A percentile compares a stretch with the other conserved stretches of the same genome.
Conservation (phyloP, 1,140 invertebrate genomes). For the Heterodera carotae region DNA sequence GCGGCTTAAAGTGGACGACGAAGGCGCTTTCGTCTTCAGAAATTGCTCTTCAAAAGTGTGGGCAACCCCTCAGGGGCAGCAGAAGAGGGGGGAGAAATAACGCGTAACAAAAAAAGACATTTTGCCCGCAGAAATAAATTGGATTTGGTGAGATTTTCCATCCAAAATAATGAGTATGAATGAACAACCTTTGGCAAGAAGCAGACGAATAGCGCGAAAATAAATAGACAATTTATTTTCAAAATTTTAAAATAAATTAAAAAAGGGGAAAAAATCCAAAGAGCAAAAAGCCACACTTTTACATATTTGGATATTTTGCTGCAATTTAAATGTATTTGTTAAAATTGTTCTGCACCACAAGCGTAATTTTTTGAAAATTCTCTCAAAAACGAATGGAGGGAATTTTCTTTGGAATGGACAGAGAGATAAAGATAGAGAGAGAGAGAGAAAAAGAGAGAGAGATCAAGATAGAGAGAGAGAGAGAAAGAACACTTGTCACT, state of each 20-base stretch:
- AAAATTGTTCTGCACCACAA: background rate
- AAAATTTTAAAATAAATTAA: too few species aligned
- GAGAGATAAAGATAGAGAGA: too few species aligned
- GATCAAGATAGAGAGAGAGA: too few species aligned
- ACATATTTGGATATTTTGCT: background rate
- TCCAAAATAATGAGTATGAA: background rate
- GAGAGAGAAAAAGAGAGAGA: too few species aligned
- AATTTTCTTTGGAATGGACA: background rate
- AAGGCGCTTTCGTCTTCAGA: background rate
- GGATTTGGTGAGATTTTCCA: background rate
- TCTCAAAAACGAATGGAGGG: background rate
- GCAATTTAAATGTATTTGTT: too few species aligned
- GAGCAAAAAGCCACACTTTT: background rate
- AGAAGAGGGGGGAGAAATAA: background rate
- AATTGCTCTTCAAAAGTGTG: background rate
- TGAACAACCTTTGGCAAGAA: background rate
- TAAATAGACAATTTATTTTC: background rate
- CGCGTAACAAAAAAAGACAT: background rate
- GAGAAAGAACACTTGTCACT: background rate
- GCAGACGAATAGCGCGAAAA: background rate
- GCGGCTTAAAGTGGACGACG: background rate
- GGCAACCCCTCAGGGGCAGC: too few species aligned
- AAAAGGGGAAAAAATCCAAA: background rate
- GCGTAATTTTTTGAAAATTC: background rate
- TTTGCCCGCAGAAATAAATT: background rate